phyloP scores from a whole-genome alignment of 2,888 invertebrate genomes.

The Resseliella maxima region DNA sequence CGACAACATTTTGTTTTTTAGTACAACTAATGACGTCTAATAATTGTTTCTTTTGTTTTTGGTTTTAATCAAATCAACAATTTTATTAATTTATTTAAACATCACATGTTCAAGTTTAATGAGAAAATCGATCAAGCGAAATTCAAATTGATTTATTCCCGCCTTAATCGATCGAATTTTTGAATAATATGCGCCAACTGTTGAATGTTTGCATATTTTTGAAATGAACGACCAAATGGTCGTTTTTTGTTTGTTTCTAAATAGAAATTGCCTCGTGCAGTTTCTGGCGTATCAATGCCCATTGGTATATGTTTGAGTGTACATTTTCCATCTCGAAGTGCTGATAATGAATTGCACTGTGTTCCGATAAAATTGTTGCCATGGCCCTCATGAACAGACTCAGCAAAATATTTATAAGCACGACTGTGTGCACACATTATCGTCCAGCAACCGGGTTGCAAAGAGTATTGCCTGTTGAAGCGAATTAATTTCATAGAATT shows the following conservation, averaged over 20 bases:
- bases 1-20: no score
- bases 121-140: not conserved
- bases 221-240: constrained; percentile 62
- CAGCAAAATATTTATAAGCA: constrained; percentile 65
- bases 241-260: constrained; percentile 64
- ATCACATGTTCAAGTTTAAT: not conserved
- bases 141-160: not conserved
- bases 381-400: constrained; percentile 65
- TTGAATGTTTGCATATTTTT: constrained; percentile 32
- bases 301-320: constrained; percentile 64
- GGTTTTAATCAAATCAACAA: no score
- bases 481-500: not conserved
- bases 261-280: constrained; percentile 64
- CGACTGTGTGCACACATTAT: constrained; percentile 64
- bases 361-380: constrained; percentile 66
- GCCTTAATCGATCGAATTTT: not conserved
- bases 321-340: constrained; percentile 64
- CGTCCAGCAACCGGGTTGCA: constrained; percentile 64
- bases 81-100: not conserved
- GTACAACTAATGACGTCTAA: no score
- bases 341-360: constrained; percentile 63
- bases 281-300: constrained; percentile 63
- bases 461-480: constrained; percentile 56
- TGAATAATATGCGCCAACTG: not conserved
- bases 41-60: no score